Evolutionary conservation across 2,113 vertebrate genomes (phyloP).

Genomic region (Cyphomyrus plagiostoma): DNA sequence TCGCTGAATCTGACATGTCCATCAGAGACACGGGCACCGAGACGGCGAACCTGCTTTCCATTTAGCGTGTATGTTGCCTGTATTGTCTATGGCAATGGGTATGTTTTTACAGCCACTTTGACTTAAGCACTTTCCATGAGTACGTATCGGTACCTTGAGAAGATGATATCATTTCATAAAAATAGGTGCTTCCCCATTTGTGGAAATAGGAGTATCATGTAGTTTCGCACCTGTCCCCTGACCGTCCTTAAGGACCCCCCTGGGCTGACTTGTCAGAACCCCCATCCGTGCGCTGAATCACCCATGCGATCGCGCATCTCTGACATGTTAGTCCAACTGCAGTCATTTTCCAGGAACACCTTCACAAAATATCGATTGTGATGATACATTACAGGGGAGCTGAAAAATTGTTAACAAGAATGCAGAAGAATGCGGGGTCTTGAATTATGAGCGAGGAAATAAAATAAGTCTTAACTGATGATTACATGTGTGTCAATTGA

Average conservation of each 20-base stretch:
- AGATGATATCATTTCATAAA: conserved; percentile 15
- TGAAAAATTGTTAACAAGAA: background rate
- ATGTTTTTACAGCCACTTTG: background rate
- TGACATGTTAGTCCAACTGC: background rate
- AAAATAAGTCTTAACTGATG: background rate
- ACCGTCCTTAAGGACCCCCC: conserved; percentile 4
- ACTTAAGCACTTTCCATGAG: background rate
- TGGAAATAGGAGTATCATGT: background rate
- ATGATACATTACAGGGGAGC: background rate
- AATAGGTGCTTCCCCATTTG: conserved; percentile 1
- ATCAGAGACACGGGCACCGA: background rate
- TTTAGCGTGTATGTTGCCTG: background rate
- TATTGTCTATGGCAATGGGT: background rate
- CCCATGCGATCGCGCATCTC: background rate
- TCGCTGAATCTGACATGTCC: background rate
- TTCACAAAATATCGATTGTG: background rate
- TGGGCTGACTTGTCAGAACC: background rate
- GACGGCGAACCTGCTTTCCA: background rate
- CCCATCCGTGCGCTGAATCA: background rate
- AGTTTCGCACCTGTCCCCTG: background rate
- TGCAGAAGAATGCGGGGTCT: background rate
- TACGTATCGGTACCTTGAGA: conserved; percentile 4
- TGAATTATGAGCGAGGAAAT: background rate
- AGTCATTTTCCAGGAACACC: background rate
- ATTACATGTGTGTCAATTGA: background rate